Evolutionary conservation across 2,797 vertebrate species (phyloP), one percentile per base, ranked within the genome.

Genomic region (Orestias chungarensis): DNA sequence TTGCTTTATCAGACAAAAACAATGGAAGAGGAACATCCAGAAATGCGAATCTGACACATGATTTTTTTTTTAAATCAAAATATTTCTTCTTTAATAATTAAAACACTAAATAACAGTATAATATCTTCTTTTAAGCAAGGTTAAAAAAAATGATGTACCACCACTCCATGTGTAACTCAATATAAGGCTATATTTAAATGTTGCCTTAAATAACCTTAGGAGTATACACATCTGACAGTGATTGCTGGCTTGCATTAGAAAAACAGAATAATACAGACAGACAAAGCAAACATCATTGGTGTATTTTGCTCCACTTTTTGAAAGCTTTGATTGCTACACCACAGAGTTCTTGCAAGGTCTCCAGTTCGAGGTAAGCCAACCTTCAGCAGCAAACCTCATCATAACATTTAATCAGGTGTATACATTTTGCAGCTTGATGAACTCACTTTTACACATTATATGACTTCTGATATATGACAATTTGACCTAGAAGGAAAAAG

Each of bases 401-500:
- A 67, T 81, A 86, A 86, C 73, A 81, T 79, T 80, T 76, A 66
- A 74, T 79, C 79, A 87, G 79, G 80, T 83, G 82, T 73, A 75
- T 66, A 85, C 74, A 88, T 81, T 79, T 69, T n/a, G 61, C 62
- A 54, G 74, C 75, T 70, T 75, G 38, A 33, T 76, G 15, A 75
- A 40, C 7, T 74, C 68, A 74, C 64, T 68, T 70, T 59, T 57
- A 69, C 40, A 77, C 71, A 55, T 46, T 27, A 43, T 75, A 74
- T 20, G 23, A 68, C 55, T 40, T 3, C 66, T 74, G 43, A 81
- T 71, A 77, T 84, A 76, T 80, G 68, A 77, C 73, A 73, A 69
- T 64, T 70, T 31, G 52, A 57, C 66, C 70, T 64, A 69, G 71
- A 33, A 50, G 74, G 70, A 79, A 50, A 68, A 82, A 82, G 52